A percentile compares a stretch with the other conserved stretches of the same genome.
phyloP scores from a whole-genome alignment of 2,113 vertebrate genomes.

The Grantiella picta region DNA sequence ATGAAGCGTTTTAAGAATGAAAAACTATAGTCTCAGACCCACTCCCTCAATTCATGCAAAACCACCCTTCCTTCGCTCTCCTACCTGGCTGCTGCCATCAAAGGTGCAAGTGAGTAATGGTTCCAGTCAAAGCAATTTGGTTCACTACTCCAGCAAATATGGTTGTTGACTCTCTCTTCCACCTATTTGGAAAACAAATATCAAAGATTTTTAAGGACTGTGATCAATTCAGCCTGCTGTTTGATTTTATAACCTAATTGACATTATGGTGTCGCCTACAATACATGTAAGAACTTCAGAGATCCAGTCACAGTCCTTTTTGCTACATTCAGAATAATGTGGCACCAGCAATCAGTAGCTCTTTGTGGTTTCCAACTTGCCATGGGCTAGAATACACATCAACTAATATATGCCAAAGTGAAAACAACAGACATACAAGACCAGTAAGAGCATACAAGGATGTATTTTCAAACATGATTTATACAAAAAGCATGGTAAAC shows the following conservation, averaged over 20 bases:
- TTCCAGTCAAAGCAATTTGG: slow-evolving; percentile 64
- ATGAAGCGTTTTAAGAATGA: background rate
- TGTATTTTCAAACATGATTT: background rate
- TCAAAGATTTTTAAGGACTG: slow-evolving; percentile 6
- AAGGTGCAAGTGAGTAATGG: slow-evolving; percentile 45
- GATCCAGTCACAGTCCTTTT: background rate
- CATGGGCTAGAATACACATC: background rate
- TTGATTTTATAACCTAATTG: background rate
- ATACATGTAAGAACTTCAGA: background rate
- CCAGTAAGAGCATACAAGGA: background rate
- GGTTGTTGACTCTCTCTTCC: slow-evolving; percentile 58
- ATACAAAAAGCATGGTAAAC: background rate
- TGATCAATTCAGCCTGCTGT: background rate
- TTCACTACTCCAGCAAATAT: slow-evolving; percentile 69
- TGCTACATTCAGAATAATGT: background rate
- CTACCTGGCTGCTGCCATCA: slow-evolving; percentile 64
- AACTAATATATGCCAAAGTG: background rate
- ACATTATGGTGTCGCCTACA: background rate
- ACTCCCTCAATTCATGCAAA: background rate
- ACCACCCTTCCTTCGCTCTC: background rate
- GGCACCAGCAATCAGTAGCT: background rate
- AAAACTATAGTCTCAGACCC: background rate
- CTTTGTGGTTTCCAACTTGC: background rate
- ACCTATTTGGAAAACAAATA: slow-evolving; percentile 62
- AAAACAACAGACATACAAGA: background rate